Evolutionary conservation across 2,888 invertebrate genomes (phyloP), one percentile per base, ranked within the genome.

Genomic region (Sarcophaga subvicina): DNA sequence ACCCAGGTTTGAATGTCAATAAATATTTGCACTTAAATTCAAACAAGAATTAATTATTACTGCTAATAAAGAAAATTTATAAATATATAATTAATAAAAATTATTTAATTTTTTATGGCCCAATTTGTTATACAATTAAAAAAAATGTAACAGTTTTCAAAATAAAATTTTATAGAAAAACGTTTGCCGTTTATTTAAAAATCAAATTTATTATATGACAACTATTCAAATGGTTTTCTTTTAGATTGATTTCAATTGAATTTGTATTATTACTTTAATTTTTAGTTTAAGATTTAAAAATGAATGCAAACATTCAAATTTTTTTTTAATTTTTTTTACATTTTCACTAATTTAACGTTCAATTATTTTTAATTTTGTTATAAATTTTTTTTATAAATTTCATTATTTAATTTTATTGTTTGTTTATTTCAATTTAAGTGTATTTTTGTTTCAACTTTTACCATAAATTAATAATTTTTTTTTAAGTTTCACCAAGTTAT

Each of bases 401-500:
- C 86, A 88, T 77, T 75, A 77, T 83, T 84, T 83, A 71, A 64
- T 78, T 83, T 70, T 54, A 37, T 37, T 37, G 12, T 60, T 75
- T 70, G 47, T 71, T 63, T 73, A 69, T 81, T 37, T 59, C 6
- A 37, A 79, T 78, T 84, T 76, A n/a, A 49, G 70, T 83, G 83
- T 66, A 83, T 87, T 88, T 76, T 54, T 17, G 11, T 49, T 83
- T 84, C 88, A 81, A 89, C 85, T 89, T 87, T 88, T 90, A 88
- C 89, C 88, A 88, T 88, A 90, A 90, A 89, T 88, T 89, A 84
- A 85, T 88, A 88, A 22, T 49, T 59, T n/a, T 59, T 60, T 59
- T 64, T 72, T 72, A 89, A 86, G 83, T 89, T 89, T 87, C 87
- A 87, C 71, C 93, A 83, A 88, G 75, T 78, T 88, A 88, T 86